A percentile compares a stretch with the other conserved stretches of the same genome.
These are phyloP conservation scores for Nasonia longicornis DNA, from an alignment of 1,140 invertebrate species.

Conservation along the genomic window DNA sequence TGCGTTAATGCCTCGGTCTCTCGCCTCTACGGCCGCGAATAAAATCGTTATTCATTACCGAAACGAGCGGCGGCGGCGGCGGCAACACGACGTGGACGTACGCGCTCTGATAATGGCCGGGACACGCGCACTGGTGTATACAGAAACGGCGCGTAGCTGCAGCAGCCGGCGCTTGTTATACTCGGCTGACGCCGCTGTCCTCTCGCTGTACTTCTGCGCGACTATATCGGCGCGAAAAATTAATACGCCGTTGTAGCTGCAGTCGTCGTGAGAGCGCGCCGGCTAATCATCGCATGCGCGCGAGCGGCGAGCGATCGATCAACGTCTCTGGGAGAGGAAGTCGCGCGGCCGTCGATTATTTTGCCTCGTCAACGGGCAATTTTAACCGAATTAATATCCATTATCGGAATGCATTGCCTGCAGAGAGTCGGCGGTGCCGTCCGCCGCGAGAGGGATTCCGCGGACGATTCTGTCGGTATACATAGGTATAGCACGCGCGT, in stretches of 20 bases:
- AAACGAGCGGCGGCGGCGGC: background rate
- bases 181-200: background rate
- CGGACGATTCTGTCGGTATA: background rate
- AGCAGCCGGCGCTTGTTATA: background rate
- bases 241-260: slow-evolving; percentile 31
- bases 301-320: slow-evolving; percentile 26
- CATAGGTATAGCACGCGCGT: no score
- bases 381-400: slow-evolving; percentile 48
- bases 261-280: background rate
- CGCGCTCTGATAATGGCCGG: slow-evolving; percentile 7
- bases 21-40: background rate
- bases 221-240: slow-evolving; percentile 16
- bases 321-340: background rate
- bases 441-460: background rate
- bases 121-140: background rate
- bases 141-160: background rate
- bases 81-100: background rate
- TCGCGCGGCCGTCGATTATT: slow-evolving; percentile 37
- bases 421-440: background rate
- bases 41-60: slow-evolving; percentile 40
- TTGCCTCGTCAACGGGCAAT: slow-evolving; percentile 35
- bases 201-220: background rate
- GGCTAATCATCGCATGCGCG: background rate
- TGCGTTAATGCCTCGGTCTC: slow-evolving; percentile 7
- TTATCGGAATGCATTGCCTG: slow-evolving; percentile 38